A percentile compares a stretch with the other conserved stretches of the same genome.
phyloP scores from a whole-genome alignment of 2,888 invertebrate genomes.

The Emmelina monodactyla region DNA sequence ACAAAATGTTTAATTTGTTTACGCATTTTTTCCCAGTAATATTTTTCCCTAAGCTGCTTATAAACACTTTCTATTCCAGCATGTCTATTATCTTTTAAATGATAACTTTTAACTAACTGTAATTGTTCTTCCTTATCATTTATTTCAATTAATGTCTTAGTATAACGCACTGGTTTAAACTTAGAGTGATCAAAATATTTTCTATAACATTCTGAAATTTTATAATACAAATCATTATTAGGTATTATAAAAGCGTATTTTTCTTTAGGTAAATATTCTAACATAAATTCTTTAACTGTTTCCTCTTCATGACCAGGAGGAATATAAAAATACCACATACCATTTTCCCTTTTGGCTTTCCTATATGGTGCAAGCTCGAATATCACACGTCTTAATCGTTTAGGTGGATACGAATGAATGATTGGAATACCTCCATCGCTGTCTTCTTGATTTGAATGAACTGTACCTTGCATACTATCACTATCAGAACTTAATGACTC shows the following conservation, averaged over 20 bases:
- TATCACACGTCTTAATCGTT: slow-evolving; percentile 7
- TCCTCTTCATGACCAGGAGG: slow-evolving; percentile 4
- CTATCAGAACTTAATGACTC: too few species aligned
- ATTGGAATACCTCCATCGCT: slow-evolving; percentile 10
- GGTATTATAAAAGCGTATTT: slow-evolving; percentile 11
- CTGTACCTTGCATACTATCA: neutral
- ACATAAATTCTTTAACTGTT: slow-evolving; percentile 9
- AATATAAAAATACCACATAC: slow-evolving; percentile 7
- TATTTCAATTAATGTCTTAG: slow-evolving; percentile 8
- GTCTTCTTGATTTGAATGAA: slow-evolving; percentile 3
- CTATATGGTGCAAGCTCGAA: slow-evolving; percentile 10
- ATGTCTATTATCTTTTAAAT: slow-evolving; percentile 9
- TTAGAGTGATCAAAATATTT: slow-evolving; percentile 7
- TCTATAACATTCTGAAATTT: slow-evolving; percentile 7
- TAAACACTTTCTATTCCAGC: slow-evolving; percentile 8
- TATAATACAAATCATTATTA: slow-evolving; percentile 9
- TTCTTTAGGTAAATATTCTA: slow-evolving; percentile 10
- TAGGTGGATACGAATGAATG: slow-evolving; percentile 7
- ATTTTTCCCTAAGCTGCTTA: slow-evolving; percentile 10
- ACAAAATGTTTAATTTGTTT: slow-evolving; percentile 9
- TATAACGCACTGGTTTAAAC: slow-evolving; percentile 7
- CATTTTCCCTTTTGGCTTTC: slow-evolving; percentile 2
- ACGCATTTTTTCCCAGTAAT: slow-evolving; percentile 9
- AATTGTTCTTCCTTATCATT: slow-evolving; percentile 10
- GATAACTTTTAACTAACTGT: slow-evolving; percentile 8